A percentile compares a stretch with the other conserved stretches of the same genome.
These are phyloP conservation scores for Drosophila malerkotliana DNA, from an alignment of 1,140 invertebrate genomes.

Conservation along the genomic window DNA sequence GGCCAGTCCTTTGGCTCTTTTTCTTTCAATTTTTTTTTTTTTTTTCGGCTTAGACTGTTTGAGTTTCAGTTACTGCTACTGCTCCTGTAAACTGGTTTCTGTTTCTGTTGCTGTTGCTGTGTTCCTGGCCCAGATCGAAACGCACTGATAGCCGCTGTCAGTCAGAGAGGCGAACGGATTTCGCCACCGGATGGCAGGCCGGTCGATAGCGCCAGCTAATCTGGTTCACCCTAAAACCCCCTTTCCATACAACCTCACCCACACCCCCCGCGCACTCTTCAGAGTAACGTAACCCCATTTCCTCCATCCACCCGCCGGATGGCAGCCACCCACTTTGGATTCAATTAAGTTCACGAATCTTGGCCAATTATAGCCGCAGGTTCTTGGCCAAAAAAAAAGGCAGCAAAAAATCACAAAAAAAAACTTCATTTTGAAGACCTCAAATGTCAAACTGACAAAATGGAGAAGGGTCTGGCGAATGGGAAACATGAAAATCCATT, in stretches of 20 bases:
- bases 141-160: constrained; percentile 77
- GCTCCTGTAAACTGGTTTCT: neutral
- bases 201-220: constrained; percentile 49
- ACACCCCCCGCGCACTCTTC: too few relatives aligned
- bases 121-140: constrained; percentile 61
- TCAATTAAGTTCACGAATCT: constrained; percentile 54
- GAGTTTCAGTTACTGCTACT: constrained; percentile 1
- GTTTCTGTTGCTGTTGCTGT: constrained; percentile 11
- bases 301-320: neutral
- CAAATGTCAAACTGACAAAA: neutral
- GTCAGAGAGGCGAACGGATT: constrained; percentile 59
- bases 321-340: constrained; percentile 25
- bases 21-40: neutral
- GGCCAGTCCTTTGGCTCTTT: neutral
- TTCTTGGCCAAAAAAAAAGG: constrained; percentile 23
- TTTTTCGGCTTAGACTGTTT: neutral
- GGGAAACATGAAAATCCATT: neutral
- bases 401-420: neutral
- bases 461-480: constrained; percentile 1
- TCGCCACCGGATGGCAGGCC: constrained; percentile 49
- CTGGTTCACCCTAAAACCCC: constrained; percentile 20
- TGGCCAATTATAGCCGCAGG: constrained; percentile 47
- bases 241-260: too few relatives aligned
- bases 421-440: constrained; percentile 3
- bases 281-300: neutral